Evolutionary conservation across 2,888 invertebrate genomes (phyloP), one percentile per base, ranked within the genome.

Genomic region (Chalcis sispes): DNA sequence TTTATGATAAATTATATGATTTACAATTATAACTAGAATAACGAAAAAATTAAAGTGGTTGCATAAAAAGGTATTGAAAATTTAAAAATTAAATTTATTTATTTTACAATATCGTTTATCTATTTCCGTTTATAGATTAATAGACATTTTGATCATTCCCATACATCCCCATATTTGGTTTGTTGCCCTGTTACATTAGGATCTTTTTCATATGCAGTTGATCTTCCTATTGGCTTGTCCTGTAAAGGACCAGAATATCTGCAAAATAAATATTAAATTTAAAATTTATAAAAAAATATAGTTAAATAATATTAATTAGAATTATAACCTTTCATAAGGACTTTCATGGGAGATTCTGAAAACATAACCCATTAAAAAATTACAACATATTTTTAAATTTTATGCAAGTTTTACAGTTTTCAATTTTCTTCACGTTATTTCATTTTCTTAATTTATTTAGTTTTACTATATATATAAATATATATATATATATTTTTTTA

Each of bases 91-190:
- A 29, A 25, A 20, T 36, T 18, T 27, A 65, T 50, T 75, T 52
- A 65, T 61, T 42, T 46, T 61, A 66, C 46, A 52, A 61, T 52
- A 58, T 4, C 40, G 20, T 52, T 7, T 46, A 8, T 32, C 40
- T 70, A 58, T 25, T 65, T 18, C 46, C 8, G 23, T 13, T 64
- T 52, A 59, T 23, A 25, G 58, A 64, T n/a, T 52, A 48, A 56
- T 10, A 59, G 58, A n/a, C 20, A 18, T 27, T 27, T 27, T 50
- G n/a, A 40, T 0, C 46, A 42, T n/a, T 79, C 75, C 72, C 70
- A 77, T n/a, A 15, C 15, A 52, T 77, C 72, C 13, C 77, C 75
- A 52, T 77, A 79, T 36, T 79, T 77, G 36, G 59, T 79, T 64
- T 65, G 25, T 15, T 23, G 36, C 13, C 36, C 29, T n/a, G 36